phyloP scores from a whole-genome alignment of 2,113 vertebrate genomes.

The Platichthys stellatus region DNA sequence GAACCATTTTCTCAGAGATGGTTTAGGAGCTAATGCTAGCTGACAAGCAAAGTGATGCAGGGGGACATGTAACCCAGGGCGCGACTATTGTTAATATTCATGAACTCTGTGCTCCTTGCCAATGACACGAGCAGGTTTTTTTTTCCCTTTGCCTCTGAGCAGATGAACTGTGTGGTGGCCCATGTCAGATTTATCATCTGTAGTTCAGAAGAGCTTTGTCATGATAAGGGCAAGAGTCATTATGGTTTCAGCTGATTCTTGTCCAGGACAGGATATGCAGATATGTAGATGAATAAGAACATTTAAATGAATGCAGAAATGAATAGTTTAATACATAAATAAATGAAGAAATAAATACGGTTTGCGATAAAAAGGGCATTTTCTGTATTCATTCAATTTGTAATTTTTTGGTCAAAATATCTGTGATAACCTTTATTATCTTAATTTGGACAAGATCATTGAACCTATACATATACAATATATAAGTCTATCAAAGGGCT shows the following conservation, averaged over 20 bases:
- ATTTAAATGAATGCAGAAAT: too few relatives aligned
- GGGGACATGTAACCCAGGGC: slow-evolving; percentile 25
- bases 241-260: neutral
- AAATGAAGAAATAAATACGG: too few relatives aligned
- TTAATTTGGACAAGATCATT: neutral
- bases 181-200: slow-evolving; percentile 5
- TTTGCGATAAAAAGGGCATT: too few relatives aligned
- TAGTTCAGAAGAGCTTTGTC: neutral
- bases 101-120: slow-evolving; percentile 26
- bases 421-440: neutral
- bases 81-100: slow-evolving; percentile 54
- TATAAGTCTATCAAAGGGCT: neutral
- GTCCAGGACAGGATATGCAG: too few relatives aligned
- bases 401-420: neutral
- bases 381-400: too few relatives aligned
- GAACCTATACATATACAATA: neutral
- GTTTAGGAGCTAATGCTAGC: slow-evolving; percentile 55
- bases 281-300: too few relatives aligned
- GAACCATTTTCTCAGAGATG: slow-evolving; percentile 58
- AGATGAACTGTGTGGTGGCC: neutral
- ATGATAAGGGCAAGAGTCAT: too few relatives aligned
- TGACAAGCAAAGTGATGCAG: slow-evolving; percentile 65
- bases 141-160: neutral
- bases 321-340: too few relatives aligned
- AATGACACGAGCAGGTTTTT: slow-evolving; percentile 5